These are phyloP conservation scores for Scaptomyza caliginosa DNA, from an alignment of 2,888 invertebrate genomes.

Conservation along the genomic window DNA sequence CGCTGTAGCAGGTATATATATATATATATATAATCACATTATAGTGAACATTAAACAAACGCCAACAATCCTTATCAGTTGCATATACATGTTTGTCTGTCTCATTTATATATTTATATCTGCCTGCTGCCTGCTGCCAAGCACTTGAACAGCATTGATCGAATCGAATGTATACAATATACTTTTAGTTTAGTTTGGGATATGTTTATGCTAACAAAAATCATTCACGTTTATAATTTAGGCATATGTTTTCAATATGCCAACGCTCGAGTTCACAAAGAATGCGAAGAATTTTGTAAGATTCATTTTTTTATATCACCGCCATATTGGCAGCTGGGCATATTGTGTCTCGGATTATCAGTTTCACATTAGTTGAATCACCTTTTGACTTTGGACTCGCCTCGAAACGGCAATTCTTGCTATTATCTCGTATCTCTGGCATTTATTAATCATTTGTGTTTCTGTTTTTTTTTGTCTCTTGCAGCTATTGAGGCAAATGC, in stretches of 20 bases:
- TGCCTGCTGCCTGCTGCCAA: neutral
- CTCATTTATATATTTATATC: constrained; percentile 8
- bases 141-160: constrained; percentile 41
- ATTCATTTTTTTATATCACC: constrained; percentile 24
- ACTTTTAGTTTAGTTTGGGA: too few relatives aligned
- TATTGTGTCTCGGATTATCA: constrained; percentile 55
- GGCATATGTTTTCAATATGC: constrained; percentile 47
- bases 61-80: constrained; percentile 41
- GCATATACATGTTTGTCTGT: too few relatives aligned
- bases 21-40: constrained; percentile 16
- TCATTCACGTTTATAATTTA: constrained; percentile 7
- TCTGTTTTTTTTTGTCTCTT: constrained; percentile 31
- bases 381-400: constrained; percentile 73
- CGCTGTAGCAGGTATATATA: neutral
- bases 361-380: constrained; percentile 61
- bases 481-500: constrained; percentile 53
- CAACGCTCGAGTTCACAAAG: constrained; percentile 14
- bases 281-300: constrained; percentile 50
- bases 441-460: constrained; percentile 3
- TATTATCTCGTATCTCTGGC: constrained; percentile 38
- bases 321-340: constrained; percentile 12
- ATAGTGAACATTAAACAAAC: constrained; percentile 8
- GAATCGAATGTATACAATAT: constrained; percentile 7
- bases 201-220: too few relatives aligned
- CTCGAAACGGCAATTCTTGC: neutral